phyloP scores from a whole-genome alignment of 1,140 invertebrate species.

The Streblospio benedicti region DNA sequence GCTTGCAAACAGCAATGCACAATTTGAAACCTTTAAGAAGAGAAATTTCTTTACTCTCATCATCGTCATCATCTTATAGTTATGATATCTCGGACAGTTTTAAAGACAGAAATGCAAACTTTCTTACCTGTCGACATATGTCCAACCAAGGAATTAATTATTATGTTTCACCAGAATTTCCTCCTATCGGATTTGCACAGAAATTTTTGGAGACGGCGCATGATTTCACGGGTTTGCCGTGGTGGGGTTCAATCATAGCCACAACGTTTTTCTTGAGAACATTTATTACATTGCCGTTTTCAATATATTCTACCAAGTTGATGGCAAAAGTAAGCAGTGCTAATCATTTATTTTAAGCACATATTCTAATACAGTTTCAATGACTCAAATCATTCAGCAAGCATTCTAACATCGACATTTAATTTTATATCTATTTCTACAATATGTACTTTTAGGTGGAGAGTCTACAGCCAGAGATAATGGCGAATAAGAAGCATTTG shows the following conservation, averaged over 20 bases:
- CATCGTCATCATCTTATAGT: too few species aligned
- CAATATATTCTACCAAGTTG: conserved; percentile 60
- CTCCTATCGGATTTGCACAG: conserved; percentile 58
- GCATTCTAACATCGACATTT: too few species aligned
- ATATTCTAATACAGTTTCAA: too few species aligned
- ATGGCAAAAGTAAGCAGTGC: conserved; percentile 63
- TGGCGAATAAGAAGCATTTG: conserved; percentile 59
- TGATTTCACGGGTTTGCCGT: conserved; percentile 62
- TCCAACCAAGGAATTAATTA: conserved; percentile 20
- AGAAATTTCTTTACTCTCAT: too few species aligned
- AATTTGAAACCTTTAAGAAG: too few species aligned
- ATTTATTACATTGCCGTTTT: conserved; percentile 63
- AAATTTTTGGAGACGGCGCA: conserved; percentile 60
- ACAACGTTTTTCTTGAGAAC: conserved; percentile 60
- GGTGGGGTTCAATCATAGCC: conserved; percentile 70
- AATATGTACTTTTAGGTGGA: too few species aligned
- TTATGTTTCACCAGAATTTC: conserved; percentile 50
- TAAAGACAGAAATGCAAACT: too few species aligned
- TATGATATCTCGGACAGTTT: too few species aligned
- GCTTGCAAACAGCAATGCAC: too few species aligned
- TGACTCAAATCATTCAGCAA: too few species aligned
- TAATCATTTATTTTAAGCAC: too few species aligned
- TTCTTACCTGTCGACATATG: conserved; percentile 11
- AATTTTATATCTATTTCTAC: too few species aligned
- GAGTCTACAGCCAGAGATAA: conserved; percentile 63